Base-by-base conservation (phyloP, 2,113 vertebrate species). In the Rhodinocichla rosea region DNA sequence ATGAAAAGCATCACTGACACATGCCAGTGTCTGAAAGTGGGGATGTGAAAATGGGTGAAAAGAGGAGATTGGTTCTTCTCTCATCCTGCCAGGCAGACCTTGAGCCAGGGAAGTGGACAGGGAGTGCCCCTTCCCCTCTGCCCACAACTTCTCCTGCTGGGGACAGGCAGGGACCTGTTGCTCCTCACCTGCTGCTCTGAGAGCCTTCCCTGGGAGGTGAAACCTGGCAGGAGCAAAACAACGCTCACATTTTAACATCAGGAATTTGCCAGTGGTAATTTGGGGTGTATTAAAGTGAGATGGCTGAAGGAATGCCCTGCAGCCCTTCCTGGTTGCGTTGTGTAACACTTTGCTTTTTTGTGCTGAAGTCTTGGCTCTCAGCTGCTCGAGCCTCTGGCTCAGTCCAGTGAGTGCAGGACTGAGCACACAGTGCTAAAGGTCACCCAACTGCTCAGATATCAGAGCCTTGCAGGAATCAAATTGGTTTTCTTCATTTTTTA, bases 121-220 rank as follows among this genome's bases (percentile, higher is more conserved):
- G 30, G 19, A 76, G 27, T n/a, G 24, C 16, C 7, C 39, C 14
- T 75, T 86, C 20, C 35, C 28, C 0, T 70, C 37, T 79, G 24
- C 28, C 30, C 6, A 23, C 27, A 52, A 3, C 12, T 24, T 91
- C 52, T 82, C 47, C 24, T 60, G 39, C 57, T 60, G 83, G 40
- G 44, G 35, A 53, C 14, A 1, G 1, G 13, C 37, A 30, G 49
- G 21, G 35, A 92, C 68, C 59, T 77, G 49, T 53, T 89, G 80
- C 33, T 52, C 8, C 8, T 2, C 4, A 18, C 10, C 75, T 2
- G 1, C 12, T 3, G 20, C 28, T 60, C 57, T 0, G 0, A 83
- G 53, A 39, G 17, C 60, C 42, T 42, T 59, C 52, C 23, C 26
- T 20, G 10, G 8, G 47, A 60, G 19, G 13, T 50, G 37, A 77